phyloP scores from a whole-genome alignment of 2,888 invertebrate genomes.

The Polydrusus tereticollis region DNA sequence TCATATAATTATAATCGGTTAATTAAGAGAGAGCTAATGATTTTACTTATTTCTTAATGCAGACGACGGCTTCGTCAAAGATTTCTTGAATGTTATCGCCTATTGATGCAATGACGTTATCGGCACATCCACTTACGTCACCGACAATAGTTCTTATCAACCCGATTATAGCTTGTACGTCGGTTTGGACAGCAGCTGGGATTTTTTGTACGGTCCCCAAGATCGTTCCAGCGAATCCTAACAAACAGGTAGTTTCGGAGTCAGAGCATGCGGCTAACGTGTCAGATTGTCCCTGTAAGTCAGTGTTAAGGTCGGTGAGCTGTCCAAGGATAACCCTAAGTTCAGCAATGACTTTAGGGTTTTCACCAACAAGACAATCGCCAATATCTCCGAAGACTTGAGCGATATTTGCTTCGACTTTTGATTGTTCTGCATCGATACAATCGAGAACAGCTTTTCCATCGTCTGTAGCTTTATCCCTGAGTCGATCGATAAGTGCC shows the following conservation, averaged over 20 bases:
- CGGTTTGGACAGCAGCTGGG: neutral
- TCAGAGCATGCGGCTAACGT: neutral
- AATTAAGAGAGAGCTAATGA: neutral
- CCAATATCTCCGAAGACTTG: neutral
- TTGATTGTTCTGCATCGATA: neutral
- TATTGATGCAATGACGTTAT: neutral
- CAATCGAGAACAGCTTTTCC: neutral
- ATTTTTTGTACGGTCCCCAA: neutral
- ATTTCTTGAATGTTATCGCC: neutral
- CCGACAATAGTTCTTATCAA: neutral
- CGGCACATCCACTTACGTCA: neutral
- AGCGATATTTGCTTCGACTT: neutral
- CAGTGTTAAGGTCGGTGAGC: neutral
- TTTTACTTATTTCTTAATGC: neutral
- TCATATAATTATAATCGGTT: no score
- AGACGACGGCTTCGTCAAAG: slow-evolving; percentile 9
- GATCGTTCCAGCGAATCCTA: neutral
- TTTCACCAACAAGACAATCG: neutral
- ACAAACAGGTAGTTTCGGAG: neutral
- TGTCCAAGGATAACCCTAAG: neutral
- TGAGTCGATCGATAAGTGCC: neutral
- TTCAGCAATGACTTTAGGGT: neutral
- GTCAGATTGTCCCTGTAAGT: neutral
- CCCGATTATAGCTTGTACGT: neutral
- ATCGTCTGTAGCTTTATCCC: neutral